Evolutionary conservation across 2,113 vertebrate species (phyloP).

Genomic region (Bubo bubo): DNA sequence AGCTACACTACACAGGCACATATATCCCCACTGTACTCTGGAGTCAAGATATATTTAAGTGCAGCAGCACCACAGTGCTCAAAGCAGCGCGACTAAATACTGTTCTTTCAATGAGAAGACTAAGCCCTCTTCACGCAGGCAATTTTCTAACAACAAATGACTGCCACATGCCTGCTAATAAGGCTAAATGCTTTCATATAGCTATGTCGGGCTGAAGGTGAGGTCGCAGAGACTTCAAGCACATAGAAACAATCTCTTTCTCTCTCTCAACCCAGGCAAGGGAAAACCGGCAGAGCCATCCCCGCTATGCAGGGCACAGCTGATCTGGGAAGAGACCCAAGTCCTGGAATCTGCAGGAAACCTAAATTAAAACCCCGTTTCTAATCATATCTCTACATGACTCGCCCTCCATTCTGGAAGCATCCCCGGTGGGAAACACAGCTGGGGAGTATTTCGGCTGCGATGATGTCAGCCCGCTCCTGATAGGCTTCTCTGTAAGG

Average conservation of each 20-base stretch:
- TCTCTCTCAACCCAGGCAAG: background rate
- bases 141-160: background rate
- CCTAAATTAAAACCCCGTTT: conserved; percentile 20
- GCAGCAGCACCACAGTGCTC: background rate
- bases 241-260: background rate
- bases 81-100: background rate
- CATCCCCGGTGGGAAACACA: conserved; percentile 57
- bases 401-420: conserved; percentile 42
- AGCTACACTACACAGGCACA: background rate
- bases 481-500: conserved; percentile 59
- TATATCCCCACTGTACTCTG: accelerated
- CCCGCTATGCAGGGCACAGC: background rate
- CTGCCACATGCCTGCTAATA: background rate
- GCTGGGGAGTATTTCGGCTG: conserved; percentile 62
- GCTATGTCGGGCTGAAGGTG: background rate
- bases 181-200: background rate
- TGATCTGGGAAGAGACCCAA: conserved; percentile 21
- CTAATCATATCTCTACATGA: conserved; percentile 29
- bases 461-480: conserved; percentile 67
- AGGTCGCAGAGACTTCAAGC: background rate
- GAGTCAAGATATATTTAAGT: background rate
- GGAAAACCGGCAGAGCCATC: background rate
- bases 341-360: conserved; percentile 52
- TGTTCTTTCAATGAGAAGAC: background rate
- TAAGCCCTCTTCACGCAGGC: background rate